Conservation (phyloP, 2,797 vertebrate species). For the Heterohyrax brucei region DNA sequence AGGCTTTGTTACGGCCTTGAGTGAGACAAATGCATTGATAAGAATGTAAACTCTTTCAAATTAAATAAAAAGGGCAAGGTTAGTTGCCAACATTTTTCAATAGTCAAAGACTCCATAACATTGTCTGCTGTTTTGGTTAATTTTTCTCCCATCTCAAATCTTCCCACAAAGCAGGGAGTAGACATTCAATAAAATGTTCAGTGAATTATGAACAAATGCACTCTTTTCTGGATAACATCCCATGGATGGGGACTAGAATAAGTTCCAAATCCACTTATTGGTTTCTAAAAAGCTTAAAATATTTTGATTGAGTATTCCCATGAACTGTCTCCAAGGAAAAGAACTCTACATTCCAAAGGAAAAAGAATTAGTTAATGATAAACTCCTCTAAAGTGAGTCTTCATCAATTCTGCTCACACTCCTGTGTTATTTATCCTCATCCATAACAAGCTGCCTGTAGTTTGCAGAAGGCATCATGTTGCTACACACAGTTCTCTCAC, state of each 20-base stretch:
- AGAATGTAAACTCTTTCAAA: not conserved
- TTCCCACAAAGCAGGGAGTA: not conserved
- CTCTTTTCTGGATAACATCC: not conserved
- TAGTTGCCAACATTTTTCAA: not conserved
- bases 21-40: not conserved
- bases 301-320: constrained; percentile 14
- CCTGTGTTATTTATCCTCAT: not conserved
- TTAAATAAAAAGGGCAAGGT: not conserved
- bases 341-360: not conserved
- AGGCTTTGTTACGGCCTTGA: not conserved
- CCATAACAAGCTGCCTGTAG: not conserved
- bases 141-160: not conserved
- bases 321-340: constrained; percentile 20
- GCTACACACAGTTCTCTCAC: not conserved
- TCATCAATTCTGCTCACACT: not conserved
- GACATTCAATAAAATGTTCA: not conserved
- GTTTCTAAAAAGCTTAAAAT: constrained; percentile 51
- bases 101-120: not conserved
- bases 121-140: not conserved
- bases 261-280: not conserved
- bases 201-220: not conserved
- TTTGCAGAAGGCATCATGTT: not conserved
- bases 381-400: not conserved
- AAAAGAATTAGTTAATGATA: not conserved
- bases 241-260: not conserved